Evolutionary conservation across 2,797 vertebrate genomes (phyloP).

Genomic region (Cuculus canorus): DNA sequence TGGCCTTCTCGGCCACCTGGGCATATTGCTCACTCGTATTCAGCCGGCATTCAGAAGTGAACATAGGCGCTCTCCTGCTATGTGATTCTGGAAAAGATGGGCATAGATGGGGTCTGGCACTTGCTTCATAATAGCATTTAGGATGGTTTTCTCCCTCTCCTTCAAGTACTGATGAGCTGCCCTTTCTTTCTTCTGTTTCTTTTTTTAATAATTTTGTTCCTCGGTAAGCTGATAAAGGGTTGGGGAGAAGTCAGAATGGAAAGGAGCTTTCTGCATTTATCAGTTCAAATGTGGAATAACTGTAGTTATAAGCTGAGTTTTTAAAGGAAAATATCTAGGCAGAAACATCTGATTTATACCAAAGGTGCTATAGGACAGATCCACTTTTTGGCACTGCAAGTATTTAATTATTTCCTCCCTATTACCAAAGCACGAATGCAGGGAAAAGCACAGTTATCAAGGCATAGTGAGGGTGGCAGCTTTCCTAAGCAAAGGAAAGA

Average conservation of each 20-base stretch:
- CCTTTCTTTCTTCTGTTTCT: neutral
- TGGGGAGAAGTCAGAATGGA: neutral
- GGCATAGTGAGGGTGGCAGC: neutral
- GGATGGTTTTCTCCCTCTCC: neutral
- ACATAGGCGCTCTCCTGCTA: neutral
- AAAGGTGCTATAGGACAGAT: neutral
- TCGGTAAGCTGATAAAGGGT: neutral
- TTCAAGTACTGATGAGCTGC: neutral
- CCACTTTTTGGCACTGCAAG: neutral
- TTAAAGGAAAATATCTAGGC: neutral
- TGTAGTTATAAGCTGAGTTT: neutral
- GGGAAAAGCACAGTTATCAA: neutral
- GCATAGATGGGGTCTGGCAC: neutral
- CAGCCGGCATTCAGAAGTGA: neutral
- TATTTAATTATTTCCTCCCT: neutral
- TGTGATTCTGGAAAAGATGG: neutral
- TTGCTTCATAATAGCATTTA: neutral
- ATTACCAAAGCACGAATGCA: neutral
- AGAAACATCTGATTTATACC: neutral
- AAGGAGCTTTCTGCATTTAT: neutral
- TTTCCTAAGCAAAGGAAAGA: slow-evolving; percentile 4
- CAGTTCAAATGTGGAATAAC: neutral
- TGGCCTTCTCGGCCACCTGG: no score
- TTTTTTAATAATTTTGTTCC: neutral
- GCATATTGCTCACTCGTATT: no score